Base-by-base conservation (phyloP, 2,888 invertebrate species). In the Lasius platythorax region DNA sequence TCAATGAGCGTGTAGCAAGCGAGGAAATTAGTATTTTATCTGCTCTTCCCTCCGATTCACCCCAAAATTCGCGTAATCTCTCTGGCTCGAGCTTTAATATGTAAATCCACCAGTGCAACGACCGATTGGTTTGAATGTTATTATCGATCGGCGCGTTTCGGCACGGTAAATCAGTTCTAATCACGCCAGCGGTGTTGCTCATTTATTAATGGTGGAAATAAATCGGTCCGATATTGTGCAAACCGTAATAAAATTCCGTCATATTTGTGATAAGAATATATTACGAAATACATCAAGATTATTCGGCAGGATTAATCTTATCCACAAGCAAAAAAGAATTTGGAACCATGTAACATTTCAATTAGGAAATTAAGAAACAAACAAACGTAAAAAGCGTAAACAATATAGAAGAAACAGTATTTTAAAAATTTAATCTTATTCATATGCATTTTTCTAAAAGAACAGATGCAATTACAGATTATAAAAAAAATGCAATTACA, bases 91-190 rank as follows among this genome's bases (percentile, higher is more conserved):
- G 78, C 72, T 90, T 86, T 88, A 87, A 85, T 88, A 87, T 90
- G 88, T 87, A 88, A 90, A 90, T 90, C 86, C 88, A 82, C 83
- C 68, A 78, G 82, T 83, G 78, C 84, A 89, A 88, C 88, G 81
- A 83, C 84, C 83, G 56, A 82, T 87, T 88, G 84, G 84, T 90
- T 90, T 84, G 73, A 84, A 64, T 50, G 81, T 83, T 87, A 88
- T 88, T 88, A 89, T 79, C 50, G 84, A 78, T 79, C 67, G 46
- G 66, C 9, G 70, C 70, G 73, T 40, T 84, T 79, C 67, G 43
- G 37, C 53, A 63, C 50, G 50, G 43, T 37, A 82, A 86, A 83
- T 86, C 76, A 73, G 28, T 50, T 63, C 76, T 46, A 63, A 84
- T 87, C 79, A 82, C 61, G 40, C 58, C 67, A 76, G 40, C 40